phyloP scores from a whole-genome alignment of 2,888 invertebrate genomes.

The Clanis bilineata region DNA sequence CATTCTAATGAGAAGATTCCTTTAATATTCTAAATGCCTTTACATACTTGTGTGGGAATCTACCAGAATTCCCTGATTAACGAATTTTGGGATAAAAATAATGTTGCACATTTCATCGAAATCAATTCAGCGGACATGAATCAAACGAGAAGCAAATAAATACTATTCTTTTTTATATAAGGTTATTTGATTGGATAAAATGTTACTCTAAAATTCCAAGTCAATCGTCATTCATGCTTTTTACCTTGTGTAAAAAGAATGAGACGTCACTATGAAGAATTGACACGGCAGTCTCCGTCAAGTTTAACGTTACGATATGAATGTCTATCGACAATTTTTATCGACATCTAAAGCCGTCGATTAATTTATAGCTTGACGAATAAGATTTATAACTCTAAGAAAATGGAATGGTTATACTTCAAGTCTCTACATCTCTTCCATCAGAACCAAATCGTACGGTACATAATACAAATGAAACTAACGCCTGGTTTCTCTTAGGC shows the following conservation, averaged over 20 bases:
- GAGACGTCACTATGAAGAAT: conserved; percentile 33
- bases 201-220: conserved; percentile 20
- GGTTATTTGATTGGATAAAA: conserved; percentile 11
- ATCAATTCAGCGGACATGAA: conserved; percentile 9
- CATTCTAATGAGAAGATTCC: conserved; percentile 6
- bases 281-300: conserved; percentile 15
- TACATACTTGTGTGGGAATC: background rate
- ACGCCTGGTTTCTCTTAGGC: too few relatives aligned
- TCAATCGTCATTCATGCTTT: conserved; percentile 30
- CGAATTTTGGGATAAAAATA: background rate
- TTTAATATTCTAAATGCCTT: background rate
- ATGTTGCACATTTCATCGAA: conserved; percentile 6
- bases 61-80: background rate
- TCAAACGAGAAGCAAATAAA: conserved; percentile 14
- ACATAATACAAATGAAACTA: too few relatives aligned
- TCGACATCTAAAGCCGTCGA: background rate
- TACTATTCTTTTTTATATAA: background rate
- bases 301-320: conserved; percentile 12
- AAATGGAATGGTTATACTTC: background rate
- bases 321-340: background rate
- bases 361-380: conserved; percentile 8
- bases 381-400: background rate
- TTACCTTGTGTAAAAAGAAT: conserved; percentile 38
- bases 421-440: background rate
- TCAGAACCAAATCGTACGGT: too few relatives aligned